phyloP scores from a whole-genome alignment of 2,888 invertebrate species.

The Trichacis sp. region DNA sequence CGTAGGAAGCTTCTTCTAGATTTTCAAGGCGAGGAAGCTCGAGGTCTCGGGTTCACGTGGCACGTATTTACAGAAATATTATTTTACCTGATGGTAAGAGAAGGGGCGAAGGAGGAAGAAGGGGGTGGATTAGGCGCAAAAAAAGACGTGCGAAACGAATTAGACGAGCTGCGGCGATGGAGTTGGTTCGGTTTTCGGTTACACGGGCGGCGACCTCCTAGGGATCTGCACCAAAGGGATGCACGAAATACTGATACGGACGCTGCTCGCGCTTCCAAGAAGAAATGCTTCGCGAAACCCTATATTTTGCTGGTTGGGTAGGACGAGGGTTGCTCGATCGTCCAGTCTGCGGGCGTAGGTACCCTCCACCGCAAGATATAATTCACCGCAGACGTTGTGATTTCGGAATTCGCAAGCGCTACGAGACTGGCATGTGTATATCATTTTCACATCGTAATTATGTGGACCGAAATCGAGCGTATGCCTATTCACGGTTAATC shows the following conservation, averaged over 20 bases:
- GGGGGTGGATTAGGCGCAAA: constrained; percentile 20
- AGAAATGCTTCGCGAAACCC: constrained; percentile 50
- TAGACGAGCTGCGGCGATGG: constrained; percentile 55
- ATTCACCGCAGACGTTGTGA: not conserved
- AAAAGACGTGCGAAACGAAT: constrained; percentile 53
- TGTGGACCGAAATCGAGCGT: too few species aligned
- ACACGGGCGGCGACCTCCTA: constrained; percentile 52
- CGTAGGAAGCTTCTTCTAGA: constrained; percentile 36
- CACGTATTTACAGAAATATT: constrained; percentile 53
- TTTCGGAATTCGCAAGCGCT: not conserved
- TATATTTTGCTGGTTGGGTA: constrained; percentile 37
- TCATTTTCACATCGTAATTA: too few species aligned
- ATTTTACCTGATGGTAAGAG: constrained; percentile 50
- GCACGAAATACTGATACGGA: constrained; percentile 53
- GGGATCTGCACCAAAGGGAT: constrained; percentile 47
- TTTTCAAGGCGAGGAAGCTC: constrained; percentile 39
- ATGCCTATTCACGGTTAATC: too few species aligned
- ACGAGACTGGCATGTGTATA: too few species aligned
- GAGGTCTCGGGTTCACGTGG: constrained; percentile 42
- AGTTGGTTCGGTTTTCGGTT: constrained; percentile 56
- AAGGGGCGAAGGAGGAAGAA: constrained; percentile 4
- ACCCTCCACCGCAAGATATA: not conserved
- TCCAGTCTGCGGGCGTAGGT: constrained; percentile 1
- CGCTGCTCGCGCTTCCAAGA: constrained; percentile 48
- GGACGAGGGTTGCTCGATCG: constrained; percentile 33